Evolutionary conservation across 2,888 invertebrate genomes (phyloP), one percentile per base, ranked within the genome.

Genomic region (Tuberolachnus salignus): DNA sequence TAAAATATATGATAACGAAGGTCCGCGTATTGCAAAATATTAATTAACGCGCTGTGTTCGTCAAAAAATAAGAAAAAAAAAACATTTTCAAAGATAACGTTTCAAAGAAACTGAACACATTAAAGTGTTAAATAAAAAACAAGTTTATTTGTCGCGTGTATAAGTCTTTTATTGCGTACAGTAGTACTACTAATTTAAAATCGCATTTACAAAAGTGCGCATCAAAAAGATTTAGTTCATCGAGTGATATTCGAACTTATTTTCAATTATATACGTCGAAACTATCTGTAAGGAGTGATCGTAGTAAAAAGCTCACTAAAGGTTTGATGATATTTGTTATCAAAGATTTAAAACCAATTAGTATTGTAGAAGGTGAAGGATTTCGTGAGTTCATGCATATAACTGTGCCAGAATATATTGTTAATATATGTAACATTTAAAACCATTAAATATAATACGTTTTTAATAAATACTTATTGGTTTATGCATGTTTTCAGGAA

Each of bases 331-430:
- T 19, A 63, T 63, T 63, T 63, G 19, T 63, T 6, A 63, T 63
- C 13, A 63, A 44, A 66, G 84, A 84, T 81, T 83, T 83, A 81
- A 84, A 84, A 73, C 84, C 84, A 42, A 83, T 84, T 73, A 82
- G 81, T 69, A 83, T 84, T 49, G 84, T 84, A n/a, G 83, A 84
- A 73, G 83, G 84, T 82, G 70, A 80, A 80, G 84, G 84, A 71
- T 84, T 84, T 82, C 80, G 73, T 81, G 81, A 83, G 72, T 83
- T 84, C 61, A 81, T 83, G 46, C 80, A 82, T 72, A n/a, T n/a
- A n/a, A n/a, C n/a, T n/a, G n/a, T n/a, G n/a, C n/a, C n/a, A n/a
- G n/a, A n/a, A n/a, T n/a, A n/a, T n/a, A n/a, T n/a, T n/a, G n/a
- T n/a, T n/a, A n/a, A n/a, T n/a, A n/a, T n/a, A n/a, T n/a, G n/a